Percentiles rank a stretch among this genome's conserved stretches.
phyloP scores from a whole-genome alignment of 1,140 invertebrate species.

The Heliconius nattereri region DNA sequence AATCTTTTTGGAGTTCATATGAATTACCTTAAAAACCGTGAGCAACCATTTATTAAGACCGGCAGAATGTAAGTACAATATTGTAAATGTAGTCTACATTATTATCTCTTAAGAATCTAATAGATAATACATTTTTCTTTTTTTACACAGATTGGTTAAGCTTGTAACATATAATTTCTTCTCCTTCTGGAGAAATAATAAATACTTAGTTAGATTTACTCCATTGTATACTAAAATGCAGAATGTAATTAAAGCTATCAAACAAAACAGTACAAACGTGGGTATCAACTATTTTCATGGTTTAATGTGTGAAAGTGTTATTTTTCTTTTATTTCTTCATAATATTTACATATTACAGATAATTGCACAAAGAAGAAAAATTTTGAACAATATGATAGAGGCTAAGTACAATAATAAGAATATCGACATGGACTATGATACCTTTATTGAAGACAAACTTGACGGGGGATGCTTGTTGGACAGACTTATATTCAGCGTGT shows the following conservation, averaged over 20 bases:
- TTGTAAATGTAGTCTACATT: not conserved
- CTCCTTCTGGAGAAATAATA: slow-evolving; percentile 54
- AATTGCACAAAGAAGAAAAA: slow-evolving; percentile 23
- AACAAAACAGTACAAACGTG: slow-evolving; percentile 41
- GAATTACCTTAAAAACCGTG: not conserved
- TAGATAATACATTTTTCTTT: not conserved
- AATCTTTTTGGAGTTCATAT: not conserved
- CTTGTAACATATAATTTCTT: slow-evolving; percentile 51
- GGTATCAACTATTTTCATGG: not conserved
- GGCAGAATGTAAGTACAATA: not conserved
- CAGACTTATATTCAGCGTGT: slow-evolving; percentile 44
- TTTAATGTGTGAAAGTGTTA: not conserved
- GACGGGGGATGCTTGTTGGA: slow-evolving; percentile 47
- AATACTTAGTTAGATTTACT: slow-evolving; percentile 38
- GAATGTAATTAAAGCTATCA: slow-evolving; percentile 42
- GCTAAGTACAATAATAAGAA: slow-evolving; percentile 25
- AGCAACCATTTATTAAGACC: not conserved
- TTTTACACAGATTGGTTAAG: slow-evolving; percentile 44
- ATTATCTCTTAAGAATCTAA: not conserved
- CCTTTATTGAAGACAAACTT: slow-evolving; percentile 41
- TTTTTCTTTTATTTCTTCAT: not conserved
- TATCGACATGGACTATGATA: slow-evolving; percentile 33
- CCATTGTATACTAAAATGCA: slow-evolving; percentile 48
- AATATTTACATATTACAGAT: slow-evolving; percentile 16
- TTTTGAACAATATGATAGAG: slow-evolving; percentile 17